Conservation (phyloP, 92 coral and sea anemone genomes). For the Phenganax marumi region DNA sequence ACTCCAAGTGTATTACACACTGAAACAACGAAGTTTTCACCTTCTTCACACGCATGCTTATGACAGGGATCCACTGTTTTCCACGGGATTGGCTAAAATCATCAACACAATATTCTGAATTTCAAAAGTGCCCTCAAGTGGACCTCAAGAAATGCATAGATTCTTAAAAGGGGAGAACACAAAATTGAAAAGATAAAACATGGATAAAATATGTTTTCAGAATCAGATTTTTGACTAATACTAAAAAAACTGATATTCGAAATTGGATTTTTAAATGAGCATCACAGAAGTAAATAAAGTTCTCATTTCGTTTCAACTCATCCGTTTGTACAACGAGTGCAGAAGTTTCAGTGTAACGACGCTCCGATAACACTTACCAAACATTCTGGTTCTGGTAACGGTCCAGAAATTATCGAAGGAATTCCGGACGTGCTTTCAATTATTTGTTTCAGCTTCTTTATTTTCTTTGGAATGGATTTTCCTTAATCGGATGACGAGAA, state of each 20-base stretch:
- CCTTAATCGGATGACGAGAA: not conserved
- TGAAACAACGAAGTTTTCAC: slow-evolving; percentile 5
- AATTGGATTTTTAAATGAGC: too few relatives aligned
- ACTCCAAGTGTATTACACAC: not conserved
- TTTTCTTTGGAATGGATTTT: not conserved
- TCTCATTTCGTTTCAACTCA: not conserved
- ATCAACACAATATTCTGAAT: too few relatives aligned
- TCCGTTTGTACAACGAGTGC: not conserved
- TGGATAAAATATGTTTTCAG: not conserved
- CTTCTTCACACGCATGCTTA: slow-evolving; percentile 9
- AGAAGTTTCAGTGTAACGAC: not conserved
- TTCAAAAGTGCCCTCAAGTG: too few relatives aligned
- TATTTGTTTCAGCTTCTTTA: not conserved
- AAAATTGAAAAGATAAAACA: too few relatives aligned
- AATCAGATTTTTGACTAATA: not conserved
- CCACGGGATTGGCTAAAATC: slow-evolving; percentile 15
- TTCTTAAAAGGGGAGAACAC: too few relatives aligned
- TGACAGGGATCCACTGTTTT: slow-evolving; percentile 9
- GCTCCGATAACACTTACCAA: slow-evolving; percentile 5
- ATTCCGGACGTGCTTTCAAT: not conserved
- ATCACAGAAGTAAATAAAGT: not conserved
- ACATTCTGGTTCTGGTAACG: slow-evolving; percentile 12
- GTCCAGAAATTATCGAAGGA: slow-evolving; percentile 23
- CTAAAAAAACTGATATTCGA: not conserved
- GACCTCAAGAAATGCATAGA: too few relatives aligned